Evolutionary conservation across 2,888 invertebrate genomes (phyloP).

Genomic region (Drosophila ustulata): DNA sequence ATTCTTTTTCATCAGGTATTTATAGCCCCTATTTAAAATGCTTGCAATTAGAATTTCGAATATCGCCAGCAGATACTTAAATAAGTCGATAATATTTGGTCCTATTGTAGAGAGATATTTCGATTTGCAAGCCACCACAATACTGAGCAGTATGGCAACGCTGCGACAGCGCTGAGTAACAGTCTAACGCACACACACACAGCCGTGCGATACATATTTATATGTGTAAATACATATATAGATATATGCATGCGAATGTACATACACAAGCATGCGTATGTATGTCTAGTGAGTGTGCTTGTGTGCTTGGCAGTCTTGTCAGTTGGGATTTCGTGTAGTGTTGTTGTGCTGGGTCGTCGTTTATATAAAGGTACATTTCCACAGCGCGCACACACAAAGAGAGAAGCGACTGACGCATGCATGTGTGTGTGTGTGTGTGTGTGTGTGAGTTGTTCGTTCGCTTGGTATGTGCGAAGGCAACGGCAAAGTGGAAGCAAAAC

Average conservation of each 20-base stretch:
- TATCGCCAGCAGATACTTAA: not conserved
- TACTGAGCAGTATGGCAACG: conserved; percentile 63
- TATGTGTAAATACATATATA: conserved; percentile 32
- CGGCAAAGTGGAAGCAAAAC: conserved; percentile 56
- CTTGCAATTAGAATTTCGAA: not conserved
- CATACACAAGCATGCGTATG: conserved; percentile 42
- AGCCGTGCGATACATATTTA: conserved; percentile 17
- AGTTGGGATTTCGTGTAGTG: conserved; percentile 82
- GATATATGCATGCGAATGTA: conserved; percentile 24
- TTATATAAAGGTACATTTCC: conserved; percentile 79
- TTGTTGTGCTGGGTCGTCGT: conserved; percentile 69
- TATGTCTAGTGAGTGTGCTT: conserved; percentile 52
- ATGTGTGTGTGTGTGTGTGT: conserved; percentile 34
- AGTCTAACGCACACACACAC: conserved; percentile 57
- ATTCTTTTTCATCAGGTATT: not conserved
- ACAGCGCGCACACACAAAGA: conserved; percentile 42
- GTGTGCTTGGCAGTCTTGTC: conserved; percentile 75
- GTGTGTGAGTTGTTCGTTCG: conserved; percentile 36
- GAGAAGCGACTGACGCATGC: conserved; percentile 35
- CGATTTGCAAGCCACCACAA: conserved; percentile 22
- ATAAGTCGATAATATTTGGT: conserved; percentile 9
- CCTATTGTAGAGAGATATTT: conserved; percentile 27
- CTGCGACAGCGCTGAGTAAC: conserved; percentile 68
- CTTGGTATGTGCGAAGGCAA: conserved; percentile 74
- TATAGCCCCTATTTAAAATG: not conserved